Evolutionary conservation across 92 coral and sea anemone species (phyloP).

Genomic region (Galaxea fascicularis): DNA sequence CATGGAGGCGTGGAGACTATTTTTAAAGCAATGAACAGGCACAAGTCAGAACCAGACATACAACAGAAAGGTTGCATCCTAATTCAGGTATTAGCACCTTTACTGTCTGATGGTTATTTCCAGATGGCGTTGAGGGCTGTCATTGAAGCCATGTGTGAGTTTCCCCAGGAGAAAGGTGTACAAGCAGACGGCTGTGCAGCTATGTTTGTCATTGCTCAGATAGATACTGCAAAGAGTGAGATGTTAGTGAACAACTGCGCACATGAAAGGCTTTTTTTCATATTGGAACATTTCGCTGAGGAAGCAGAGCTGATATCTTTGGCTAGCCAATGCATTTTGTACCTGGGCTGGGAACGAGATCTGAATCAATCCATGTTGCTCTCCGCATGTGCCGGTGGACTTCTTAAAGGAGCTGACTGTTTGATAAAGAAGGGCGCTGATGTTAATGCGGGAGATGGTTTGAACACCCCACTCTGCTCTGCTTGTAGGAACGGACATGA

Average conservation of each 20-base stretch:
- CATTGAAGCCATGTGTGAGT: slow-evolving; percentile 75
- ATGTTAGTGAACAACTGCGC: slow-evolving; percentile 77
- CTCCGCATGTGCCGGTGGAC: slow-evolving; percentile 89
- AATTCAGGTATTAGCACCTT: slow-evolving; percentile 76
- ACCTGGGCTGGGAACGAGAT: slow-evolving; percentile 81
- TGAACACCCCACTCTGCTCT: slow-evolving; percentile 85
- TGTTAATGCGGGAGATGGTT: slow-evolving; percentile 87
- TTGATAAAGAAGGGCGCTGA: slow-evolving; percentile 92
- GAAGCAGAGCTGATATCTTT: slow-evolving; percentile 66
- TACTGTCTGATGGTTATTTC: slow-evolving; percentile 64
- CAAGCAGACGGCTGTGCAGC: slow-evolving; percentile 89
- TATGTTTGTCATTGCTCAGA: slow-evolving; percentile 80
- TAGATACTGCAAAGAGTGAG: slow-evolving; percentile 71
- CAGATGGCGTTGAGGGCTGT: slow-evolving; percentile 52
- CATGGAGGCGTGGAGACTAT: slow-evolving; percentile 52
- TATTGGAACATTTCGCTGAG: slow-evolving; percentile 74
- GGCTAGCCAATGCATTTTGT: slow-evolving; percentile 90
- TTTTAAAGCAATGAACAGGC: slow-evolving; percentile 68
- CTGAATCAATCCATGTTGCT: slow-evolving; percentile 86
- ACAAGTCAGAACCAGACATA: slow-evolving; percentile 56
- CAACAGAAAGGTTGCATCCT: slow-evolving; percentile 86
- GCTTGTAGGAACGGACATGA: slow-evolving; percentile 88
- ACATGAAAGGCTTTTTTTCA: slow-evolving; percentile 85
- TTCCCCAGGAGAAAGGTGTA: slow-evolving; percentile 67
- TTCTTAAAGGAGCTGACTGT: slow-evolving; percentile 78